Conservation (phyloP, 2,113 vertebrate species). For the Acrocephalus kingi region DNA sequence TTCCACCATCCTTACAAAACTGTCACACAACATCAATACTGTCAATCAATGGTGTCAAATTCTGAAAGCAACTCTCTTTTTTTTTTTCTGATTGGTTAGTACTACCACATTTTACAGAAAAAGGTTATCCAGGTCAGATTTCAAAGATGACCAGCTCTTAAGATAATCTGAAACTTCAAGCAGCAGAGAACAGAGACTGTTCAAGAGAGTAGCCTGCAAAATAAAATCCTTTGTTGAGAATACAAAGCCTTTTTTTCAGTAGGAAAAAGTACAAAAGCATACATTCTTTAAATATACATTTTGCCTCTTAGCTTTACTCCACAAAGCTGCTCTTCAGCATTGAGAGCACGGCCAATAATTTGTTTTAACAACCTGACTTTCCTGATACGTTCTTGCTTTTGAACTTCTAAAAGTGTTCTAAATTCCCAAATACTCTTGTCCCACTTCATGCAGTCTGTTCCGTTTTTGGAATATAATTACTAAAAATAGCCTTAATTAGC, state of each 20-base stretch:
- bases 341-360: not conserved
- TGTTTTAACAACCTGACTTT: not conserved
- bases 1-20: not conserved
- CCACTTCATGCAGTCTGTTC: not conserved
- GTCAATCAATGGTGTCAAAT: not conserved
- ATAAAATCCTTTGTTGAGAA: conserved; percentile 37
- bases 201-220: conserved; percentile 24
- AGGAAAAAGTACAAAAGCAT: conserved; percentile 13
- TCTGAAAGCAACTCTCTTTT: not conserved
- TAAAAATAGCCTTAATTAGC: conserved; percentile 16
- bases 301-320: conserved; percentile 41
- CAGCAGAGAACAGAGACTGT: not conserved
- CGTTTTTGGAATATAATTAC: not conserved
- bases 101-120: not conserved
- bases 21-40: not conserved
- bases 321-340: not conserved
- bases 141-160: conserved; percentile 45
- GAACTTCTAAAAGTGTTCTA: conserved; percentile 22
- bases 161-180: conserved; percentile 50
- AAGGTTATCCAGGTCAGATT: conserved; percentile 29
- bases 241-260: conserved; percentile 38
- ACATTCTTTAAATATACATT: conserved; percentile 55
- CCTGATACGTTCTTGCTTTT: not conserved
- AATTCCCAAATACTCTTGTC: not conserved
- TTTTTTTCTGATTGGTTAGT: not conserved